Evolutionary conservation across 2,888 invertebrate species (phyloP).

Genomic region (Epinotia brunnichana): DNA sequence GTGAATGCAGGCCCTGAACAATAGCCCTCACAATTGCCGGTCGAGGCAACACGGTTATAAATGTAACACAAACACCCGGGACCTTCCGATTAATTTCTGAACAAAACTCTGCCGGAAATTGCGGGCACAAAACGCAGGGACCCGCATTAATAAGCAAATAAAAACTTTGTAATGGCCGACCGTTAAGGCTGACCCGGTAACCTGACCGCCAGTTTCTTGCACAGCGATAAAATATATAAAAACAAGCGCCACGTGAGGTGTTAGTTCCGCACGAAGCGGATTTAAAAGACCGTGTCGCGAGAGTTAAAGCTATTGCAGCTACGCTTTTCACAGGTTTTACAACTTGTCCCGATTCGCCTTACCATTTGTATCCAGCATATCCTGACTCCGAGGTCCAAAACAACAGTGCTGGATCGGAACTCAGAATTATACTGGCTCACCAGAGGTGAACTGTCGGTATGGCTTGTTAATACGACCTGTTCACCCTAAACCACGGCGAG

Average conservation of each 20-base stretch:
- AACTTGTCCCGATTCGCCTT: not conserved
- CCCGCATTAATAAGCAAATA: constrained; percentile 32
- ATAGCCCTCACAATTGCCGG: constrained; percentile 4
- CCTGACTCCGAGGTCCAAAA: not conserved
- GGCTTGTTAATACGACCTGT: not conserved
- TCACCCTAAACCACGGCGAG: not conserved
- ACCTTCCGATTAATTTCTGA: constrained; percentile 27
- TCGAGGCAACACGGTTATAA: constrained; percentile 14
- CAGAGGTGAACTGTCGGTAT: not conserved
- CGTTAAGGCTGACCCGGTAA: constrained; percentile 10
- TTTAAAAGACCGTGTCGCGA: not conserved
- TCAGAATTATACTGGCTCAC: not conserved
- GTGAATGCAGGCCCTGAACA: constrained; percentile 3
- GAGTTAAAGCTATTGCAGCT: not conserved
- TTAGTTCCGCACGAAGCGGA: not conserved
- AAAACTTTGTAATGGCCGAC: constrained; percentile 22
- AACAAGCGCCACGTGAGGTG: constrained; percentile 4
- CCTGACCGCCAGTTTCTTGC: not conserved
- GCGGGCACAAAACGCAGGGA: constrained; percentile 11
- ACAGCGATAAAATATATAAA: not conserved
- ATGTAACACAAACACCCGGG: constrained; percentile 19
- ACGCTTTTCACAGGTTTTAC: not conserved
- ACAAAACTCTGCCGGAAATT: constrained; percentile 23
- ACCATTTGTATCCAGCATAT: not conserved
- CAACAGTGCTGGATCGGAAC: not conserved